Percentiles rank a stretch among this genome's conserved stretches.
Conservation (phyloP, 2,797 vertebrate genomes). For the Pseudotriccus pelzelni region DNA sequence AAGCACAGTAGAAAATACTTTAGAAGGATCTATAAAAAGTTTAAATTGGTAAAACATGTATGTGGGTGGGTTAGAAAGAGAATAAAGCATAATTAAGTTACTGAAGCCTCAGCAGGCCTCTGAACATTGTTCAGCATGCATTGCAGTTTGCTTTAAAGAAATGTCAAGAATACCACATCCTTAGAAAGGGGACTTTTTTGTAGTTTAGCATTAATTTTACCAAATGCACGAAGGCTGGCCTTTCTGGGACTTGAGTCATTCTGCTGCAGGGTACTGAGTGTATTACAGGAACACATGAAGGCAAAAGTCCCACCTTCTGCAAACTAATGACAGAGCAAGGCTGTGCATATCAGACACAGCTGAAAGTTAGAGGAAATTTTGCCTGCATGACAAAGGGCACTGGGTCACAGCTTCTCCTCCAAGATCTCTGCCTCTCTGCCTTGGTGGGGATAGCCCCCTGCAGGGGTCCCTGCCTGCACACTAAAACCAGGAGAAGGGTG, state of each 20-base stretch:
- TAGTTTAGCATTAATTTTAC: neutral
- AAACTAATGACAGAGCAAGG: neutral
- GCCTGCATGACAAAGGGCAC: neutral
- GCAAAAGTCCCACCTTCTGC: neutral
- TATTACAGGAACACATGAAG: neutral
- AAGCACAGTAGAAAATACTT: slow-evolving; percentile 7
- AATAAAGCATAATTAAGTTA: slow-evolving; percentile 30
- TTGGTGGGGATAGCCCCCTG: neutral
- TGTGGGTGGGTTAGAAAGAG: slow-evolving; percentile 30
- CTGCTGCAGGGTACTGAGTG: neutral
- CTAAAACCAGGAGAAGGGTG: neutral
- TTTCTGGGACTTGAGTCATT: neutral
- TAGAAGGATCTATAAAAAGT: slow-evolving; percentile 35
- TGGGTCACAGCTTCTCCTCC: neutral
- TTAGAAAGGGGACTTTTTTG: slow-evolving; percentile 8
- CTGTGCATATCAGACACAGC: neutral
- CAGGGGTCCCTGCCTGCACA: accelerated
- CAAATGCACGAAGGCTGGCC: neutral
- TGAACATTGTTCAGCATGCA: neutral
- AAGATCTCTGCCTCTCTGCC: neutral
- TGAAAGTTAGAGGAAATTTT: neutral
- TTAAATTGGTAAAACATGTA: slow-evolving; percentile 57
- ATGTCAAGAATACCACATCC: slow-evolving; percentile 41
- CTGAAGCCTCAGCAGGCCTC: slow-evolving; percentile 25
- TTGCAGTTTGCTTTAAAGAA: slow-evolving; percentile 26